Conservation (phyloP, 2,888 invertebrate species). For the Nemotelus pantherinus region DNA sequence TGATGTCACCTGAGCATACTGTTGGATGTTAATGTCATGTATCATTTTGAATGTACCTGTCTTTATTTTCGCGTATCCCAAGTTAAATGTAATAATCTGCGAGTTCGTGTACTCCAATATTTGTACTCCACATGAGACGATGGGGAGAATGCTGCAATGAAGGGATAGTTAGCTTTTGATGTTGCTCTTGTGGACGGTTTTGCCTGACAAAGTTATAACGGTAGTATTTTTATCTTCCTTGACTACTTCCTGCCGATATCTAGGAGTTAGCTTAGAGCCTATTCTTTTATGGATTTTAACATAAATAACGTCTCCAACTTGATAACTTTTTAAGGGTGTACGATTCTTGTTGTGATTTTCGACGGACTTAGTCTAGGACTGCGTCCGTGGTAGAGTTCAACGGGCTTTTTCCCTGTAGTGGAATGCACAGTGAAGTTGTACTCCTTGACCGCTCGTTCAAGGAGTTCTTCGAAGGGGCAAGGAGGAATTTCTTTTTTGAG, state of each 20-base stretch:
- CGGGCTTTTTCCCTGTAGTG: slow-evolving; percentile 45
- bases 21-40: not conserved
- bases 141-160: not conserved
- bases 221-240: slow-evolving; percentile 45
- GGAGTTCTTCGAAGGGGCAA: not conserved
- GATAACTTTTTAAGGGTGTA: slow-evolving; percentile 46
- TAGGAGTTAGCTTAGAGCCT: slow-evolving; percentile 47
- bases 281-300: slow-evolving; percentile 50
- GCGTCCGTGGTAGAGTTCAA: slow-evolving; percentile 43
- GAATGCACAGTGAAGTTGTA: slow-evolving; percentile 49
- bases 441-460: slow-evolving; percentile 18
- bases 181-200: slow-evolving; percentile 46
- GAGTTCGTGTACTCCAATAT: slow-evolving; percentile 24
- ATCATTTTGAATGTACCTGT: not conserved
- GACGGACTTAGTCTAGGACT: slow-evolving; percentile 44
- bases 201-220: slow-evolving; percentile 44
- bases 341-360: slow-evolving; percentile 49
- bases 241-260: slow-evolving; percentile 46
- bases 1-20: not conserved
- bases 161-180: slow-evolving; percentile 41
- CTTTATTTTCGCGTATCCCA: slow-evolving; percentile 3
- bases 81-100: slow-evolving; percentile 1
- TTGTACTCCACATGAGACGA: not conserved
- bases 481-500: slow-evolving; percentile 16
- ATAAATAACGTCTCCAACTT: slow-evolving; percentile 45